These are phyloP conservation scores for Tangara arthus DNA, from an alignment of 2,797 vertebrate genomes.

Conservation along the genomic window DNA sequence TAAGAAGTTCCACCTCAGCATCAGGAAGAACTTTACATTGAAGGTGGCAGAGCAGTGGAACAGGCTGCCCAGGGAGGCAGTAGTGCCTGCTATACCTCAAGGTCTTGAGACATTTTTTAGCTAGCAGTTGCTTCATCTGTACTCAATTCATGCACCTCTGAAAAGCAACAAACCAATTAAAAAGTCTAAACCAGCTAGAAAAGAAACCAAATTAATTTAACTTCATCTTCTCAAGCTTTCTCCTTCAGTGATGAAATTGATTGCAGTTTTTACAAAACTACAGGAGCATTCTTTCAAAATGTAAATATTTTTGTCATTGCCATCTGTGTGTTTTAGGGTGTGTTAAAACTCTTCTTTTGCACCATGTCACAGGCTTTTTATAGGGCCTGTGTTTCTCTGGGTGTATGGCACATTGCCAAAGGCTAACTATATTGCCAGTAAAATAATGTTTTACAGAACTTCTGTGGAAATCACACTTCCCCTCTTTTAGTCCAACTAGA, in stretches of 20 bases:
- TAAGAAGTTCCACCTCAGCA: not conserved
- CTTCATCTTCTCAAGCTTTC: not conserved
- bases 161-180: not conserved
- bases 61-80: not conserved
- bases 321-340: conserved; percentile 5
- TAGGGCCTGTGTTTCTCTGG: not conserved
- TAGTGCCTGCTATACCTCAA: not conserved
- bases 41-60: not conserved
- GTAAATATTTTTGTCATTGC: not conserved
- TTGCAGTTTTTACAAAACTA: not conserved
- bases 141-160: not conserved
- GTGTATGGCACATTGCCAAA: not conserved
- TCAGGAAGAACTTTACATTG: not conserved
- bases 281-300: not conserved
- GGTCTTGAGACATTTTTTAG: not conserved
- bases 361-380: not conserved
- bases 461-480: not conserved
- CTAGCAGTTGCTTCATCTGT: not conserved
- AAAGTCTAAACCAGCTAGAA: not conserved
- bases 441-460: conserved; percentile 15
- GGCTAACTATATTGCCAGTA: not conserved
- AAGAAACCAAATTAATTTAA: not conserved
- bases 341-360: conserved; percentile 8
- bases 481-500: not conserved
- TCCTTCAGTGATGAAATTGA: not conserved